Base-by-base conservation (phyloP, 2,113 vertebrate genomes). In the Vireo altiloquus region DNA sequence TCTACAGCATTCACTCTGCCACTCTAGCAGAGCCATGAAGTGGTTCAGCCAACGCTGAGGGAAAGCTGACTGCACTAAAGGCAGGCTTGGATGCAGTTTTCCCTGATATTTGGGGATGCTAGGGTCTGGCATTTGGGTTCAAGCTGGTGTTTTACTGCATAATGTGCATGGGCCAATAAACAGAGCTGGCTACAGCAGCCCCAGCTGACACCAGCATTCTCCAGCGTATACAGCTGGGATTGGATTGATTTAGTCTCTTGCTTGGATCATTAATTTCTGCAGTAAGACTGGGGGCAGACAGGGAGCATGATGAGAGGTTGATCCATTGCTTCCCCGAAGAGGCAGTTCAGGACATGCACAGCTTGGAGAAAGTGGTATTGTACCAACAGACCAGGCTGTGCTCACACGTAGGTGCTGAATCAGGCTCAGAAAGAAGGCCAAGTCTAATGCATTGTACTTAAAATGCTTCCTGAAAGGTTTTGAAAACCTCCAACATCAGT, bases 261-360 rank as follows among this genome's bases (percentile, higher is more conserved):
- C 52, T 68, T 61, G 70, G 78, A 40, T 79, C 75, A 82, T 79
- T 90, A 66, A 87, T 94, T 95, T 85, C 74, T 82, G 56, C 57
- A 57, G 39, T 66, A 91, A 77, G 35, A 64, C 63, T 2, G 1
- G 33, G 61, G 65, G 47, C 63, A 87, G 92, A 80, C 57, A 91
- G 37, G 59, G n/a, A 92, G 30, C 66, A 52, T 23, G 75, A 95
- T 71, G 75, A 90, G 75, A 77, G 37, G 47, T 61, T 88, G 92
- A 90, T 79, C 79, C 79, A 54, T 47, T 59, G 77, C 89, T 92
- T 87, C 90, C 69, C 84, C 81, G 87, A 63, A 92, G 72, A 70
- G 35, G 33, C 86, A 70, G 15, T 19, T 88, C 79, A 83, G 82
- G 91, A 69, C 30, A 31, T 8, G 35, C 31, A 9, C 60, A 76